phyloP scores from a whole-genome alignment of 1,140 invertebrate species.

The Calephelis nemesis region DNA sequence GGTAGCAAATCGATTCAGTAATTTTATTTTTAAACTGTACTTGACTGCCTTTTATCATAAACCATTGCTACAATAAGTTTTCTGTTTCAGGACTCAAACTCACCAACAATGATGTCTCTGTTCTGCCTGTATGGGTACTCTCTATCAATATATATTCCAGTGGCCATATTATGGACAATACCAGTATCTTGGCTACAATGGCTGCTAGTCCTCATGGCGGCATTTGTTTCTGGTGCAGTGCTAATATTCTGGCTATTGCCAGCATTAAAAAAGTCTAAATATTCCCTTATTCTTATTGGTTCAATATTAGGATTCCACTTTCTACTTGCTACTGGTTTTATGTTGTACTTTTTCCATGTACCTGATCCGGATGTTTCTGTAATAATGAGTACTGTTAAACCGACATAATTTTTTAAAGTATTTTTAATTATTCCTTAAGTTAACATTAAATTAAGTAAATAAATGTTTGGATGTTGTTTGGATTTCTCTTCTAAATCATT shows the following conservation, averaged over 20 bases:
- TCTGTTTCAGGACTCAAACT: slow-evolving; percentile 78
- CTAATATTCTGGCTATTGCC: slow-evolving; percentile 90
- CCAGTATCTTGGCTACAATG: slow-evolving; percentile 92
- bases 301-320: slow-evolving; percentile 88
- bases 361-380: slow-evolving; percentile 35
- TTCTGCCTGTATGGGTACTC: slow-evolving; percentile 98
- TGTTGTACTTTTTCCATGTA: slow-evolving; percentile 82
- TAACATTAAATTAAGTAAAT: neutral
- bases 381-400: slow-evolving; percentile 30
- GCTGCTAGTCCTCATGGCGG: slow-evolving; percentile 89
- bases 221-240: slow-evolving; percentile 91
- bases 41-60: too few species aligned
- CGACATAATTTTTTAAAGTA: slow-evolving; percentile 5
- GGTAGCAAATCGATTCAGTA: too few species aligned
- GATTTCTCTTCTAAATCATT: neutral
- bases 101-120: slow-evolving; percentile 88
- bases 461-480: neutral
- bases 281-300: slow-evolving; percentile 83
- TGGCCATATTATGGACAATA: slow-evolving; percentile 96
- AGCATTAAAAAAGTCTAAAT: slow-evolving; percentile 84
- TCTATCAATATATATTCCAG: slow-evolving; percentile 94
- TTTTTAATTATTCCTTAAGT: slow-evolving; percentile 13
- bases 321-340: slow-evolving; percentile 90
- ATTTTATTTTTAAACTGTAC: too few species aligned
- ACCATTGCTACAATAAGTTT: slow-evolving; percentile 18